A percentile compares a stretch with the other conserved stretches of the same genome.
These are phyloP conservation scores for Mola mola DNA, from an alignment of 2,113 vertebrate species.

Conservation along the genomic window DNA sequence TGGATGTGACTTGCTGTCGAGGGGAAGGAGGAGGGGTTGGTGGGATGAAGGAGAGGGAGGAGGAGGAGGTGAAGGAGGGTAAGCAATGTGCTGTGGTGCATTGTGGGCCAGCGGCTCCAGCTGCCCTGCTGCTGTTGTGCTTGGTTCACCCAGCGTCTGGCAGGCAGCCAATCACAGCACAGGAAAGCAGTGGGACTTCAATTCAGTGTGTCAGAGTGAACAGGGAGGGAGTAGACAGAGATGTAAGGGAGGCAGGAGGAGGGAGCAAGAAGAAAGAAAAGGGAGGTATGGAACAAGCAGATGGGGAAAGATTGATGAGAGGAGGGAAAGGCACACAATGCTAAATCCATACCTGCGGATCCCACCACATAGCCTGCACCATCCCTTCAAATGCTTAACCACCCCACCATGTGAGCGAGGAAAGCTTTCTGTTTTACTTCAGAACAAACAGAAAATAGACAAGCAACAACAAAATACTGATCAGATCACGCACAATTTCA, in stretches of 20 bases:
- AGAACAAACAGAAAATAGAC: no score
- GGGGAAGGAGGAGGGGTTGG: conserved; percentile 13
- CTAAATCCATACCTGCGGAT: conserved; percentile 36
- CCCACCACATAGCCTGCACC: conserved; percentile 29
- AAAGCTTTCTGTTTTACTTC: no score
- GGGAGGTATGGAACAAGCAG: conserved; percentile 1
- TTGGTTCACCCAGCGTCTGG: conserved; percentile 77
- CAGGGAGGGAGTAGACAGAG: not conserved
- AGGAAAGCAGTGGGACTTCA: conserved; percentile 79
- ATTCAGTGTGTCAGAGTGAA: conserved; percentile 81
- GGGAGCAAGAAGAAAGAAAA: not conserved
- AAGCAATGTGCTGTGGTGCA: conserved; percentile 62
- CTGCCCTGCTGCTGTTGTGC: conserved; percentile 73
- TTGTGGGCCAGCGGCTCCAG: conserved; percentile 72
- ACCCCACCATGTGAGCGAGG: no score
- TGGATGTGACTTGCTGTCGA: conserved; percentile 16
- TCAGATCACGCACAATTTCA: no score
- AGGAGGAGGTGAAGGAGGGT: conserved; percentile 31
- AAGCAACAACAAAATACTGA: no score
- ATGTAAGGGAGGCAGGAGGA: not conserved
- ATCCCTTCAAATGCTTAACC: no score
- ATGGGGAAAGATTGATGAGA: conserved; percentile 9
- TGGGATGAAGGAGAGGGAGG: conserved; percentile 21
- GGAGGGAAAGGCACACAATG: conserved; percentile 6
- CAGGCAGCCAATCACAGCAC: conserved; percentile 77